A percentile compares a stretch with the other conserved stretches of the same genome.
Evolutionary conservation across 2,888 invertebrate species (phyloP).

Genomic region (Agonum fuliginosum): DNA sequence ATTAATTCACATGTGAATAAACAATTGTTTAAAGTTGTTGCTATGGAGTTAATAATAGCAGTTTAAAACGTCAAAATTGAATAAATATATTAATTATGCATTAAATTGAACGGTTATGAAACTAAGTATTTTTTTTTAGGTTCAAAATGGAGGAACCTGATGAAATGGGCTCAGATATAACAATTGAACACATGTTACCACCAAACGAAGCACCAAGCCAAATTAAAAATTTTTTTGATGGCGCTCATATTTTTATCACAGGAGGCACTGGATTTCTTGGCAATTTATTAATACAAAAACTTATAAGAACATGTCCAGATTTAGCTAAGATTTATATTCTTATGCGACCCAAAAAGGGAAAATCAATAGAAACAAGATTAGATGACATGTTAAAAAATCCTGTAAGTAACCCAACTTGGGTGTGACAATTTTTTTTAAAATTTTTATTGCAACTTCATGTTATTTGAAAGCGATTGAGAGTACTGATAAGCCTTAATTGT

Average conservation of each 20-base stretch:
- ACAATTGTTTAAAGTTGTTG: too few relatives aligned
- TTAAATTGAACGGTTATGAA: too few relatives aligned
- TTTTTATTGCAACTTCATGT: too few relatives aligned
- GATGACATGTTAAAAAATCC: slow-evolving; percentile 64
- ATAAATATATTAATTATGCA: too few relatives aligned
- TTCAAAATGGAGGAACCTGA: slow-evolving; percentile 17
- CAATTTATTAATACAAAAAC: slow-evolving; percentile 61
- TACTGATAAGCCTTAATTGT: too few relatives aligned
- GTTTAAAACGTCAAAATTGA: too few relatives aligned
- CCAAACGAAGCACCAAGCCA: slow-evolving; percentile 66
- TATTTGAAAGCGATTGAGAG: too few relatives aligned
- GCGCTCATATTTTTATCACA: slow-evolving; percentile 68
- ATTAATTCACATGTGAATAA: too few relatives aligned
- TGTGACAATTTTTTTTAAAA: too few relatives aligned
- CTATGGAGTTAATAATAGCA: too few relatives aligned
- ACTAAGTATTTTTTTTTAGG: too few relatives aligned
- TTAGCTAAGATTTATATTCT: slow-evolving; percentile 67
- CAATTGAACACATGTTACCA: slow-evolving; percentile 10
- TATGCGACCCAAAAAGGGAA: slow-evolving; percentile 67
- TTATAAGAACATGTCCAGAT: slow-evolving; percentile 65
- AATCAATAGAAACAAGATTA: slow-evolving; percentile 63
- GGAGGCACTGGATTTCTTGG: slow-evolving; percentile 71
- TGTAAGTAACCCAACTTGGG: too few relatives aligned
- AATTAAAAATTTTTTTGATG: slow-evolving; percentile 67
- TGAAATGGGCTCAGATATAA: slow-evolving; percentile 18